phyloP scores from a whole-genome alignment of 2,113 vertebrate genomes.

The Mustela lutreola region DNA sequence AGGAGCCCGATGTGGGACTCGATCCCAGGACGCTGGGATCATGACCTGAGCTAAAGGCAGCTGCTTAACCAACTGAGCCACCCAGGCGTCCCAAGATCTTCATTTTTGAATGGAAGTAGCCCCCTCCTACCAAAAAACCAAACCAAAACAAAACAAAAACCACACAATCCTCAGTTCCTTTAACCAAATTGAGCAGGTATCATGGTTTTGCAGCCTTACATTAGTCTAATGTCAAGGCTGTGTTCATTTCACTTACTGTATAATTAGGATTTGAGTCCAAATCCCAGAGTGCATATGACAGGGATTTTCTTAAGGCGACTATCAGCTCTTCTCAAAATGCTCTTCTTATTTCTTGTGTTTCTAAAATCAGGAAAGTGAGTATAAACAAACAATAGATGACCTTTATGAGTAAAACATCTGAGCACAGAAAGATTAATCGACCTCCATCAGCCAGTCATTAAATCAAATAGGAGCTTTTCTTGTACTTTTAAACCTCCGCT shows the following conservation, averaged over 20 bases:
- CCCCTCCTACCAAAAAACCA: neutral
- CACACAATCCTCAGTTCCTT: neutral
- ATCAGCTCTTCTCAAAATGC: conserved; percentile 66
- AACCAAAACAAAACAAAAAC: neutral
- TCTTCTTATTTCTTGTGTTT: conserved; percentile 63
- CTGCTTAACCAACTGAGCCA: too few relatives aligned
- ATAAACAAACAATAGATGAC: conserved; percentile 88
- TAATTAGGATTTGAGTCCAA: conserved; percentile 70
- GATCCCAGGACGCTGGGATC: too few relatives aligned
- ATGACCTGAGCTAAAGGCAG: too few relatives aligned
- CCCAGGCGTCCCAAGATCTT: neutral
- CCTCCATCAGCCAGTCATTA: conserved; percentile 88
- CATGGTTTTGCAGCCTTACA: conserved; percentile 11
- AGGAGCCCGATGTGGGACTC: too few relatives aligned
- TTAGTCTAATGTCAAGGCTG: conserved; percentile 69
- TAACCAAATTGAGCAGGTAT: conserved; percentile 25
- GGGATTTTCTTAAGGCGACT: conserved; percentile 56
- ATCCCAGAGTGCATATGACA: conserved; percentile 77
- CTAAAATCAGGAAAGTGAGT: conserved; percentile 69
- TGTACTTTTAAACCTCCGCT: conserved; percentile 89
- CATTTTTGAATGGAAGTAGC: neutral
- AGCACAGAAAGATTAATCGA: conserved; percentile 87
- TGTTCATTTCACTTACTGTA: conserved; percentile 70
- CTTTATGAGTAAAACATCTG: conserved; percentile 87
- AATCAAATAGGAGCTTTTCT: conserved; percentile 88